Base-by-base conservation (phyloP, 2,797 vertebrate genomes). In the Schizopygopsis malacanthus region DNA sequence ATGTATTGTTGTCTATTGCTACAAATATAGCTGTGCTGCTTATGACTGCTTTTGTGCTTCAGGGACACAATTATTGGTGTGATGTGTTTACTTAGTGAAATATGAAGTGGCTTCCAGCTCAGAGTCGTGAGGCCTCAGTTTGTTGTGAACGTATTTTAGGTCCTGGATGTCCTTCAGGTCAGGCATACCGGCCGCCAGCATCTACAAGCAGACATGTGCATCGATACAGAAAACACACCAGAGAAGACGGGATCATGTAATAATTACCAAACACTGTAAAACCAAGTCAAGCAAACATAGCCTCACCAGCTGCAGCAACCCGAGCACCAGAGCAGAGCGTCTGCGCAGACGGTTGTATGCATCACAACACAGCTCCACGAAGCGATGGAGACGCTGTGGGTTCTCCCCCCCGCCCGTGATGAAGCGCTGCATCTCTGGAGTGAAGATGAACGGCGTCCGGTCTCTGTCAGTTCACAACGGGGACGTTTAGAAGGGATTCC, bases 341-440 rank as follows among this genome's bases (percentile, higher is more conserved):
- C 89, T 91, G 79, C 97, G 95, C 92, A 97, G 91, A 33, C 92
- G 90, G 86, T 98, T 98, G 89, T 97, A 98, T 41, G 97, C 97
- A 81, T 89, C 92, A 87, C 97, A 98, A 86, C 97, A 97, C 87
- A 98, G 95, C 87, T 98, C 97, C 92, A 98, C 97, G 82, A 98
- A 98, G 52, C 95, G 93, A 84, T 97, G 97, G 72, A 97, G 94
- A 5, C 94, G 93, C 82, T 96, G 95, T 20, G 96, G 95, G 52
- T 95, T 96, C 92, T 94, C 93, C 0, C 96, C 96, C 2, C 96
- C 97, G 0, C 96, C 96, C 2, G 97, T 97, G 92, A 98, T 97
- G 90, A 98, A 97, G 92, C 97, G 96, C 83, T 96, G 96, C 97
- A 98, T 99, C 92, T 98, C 97, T 4, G 97, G 96, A 1, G 97